Conservation (phyloP, 2,888 invertebrate species). For the Zygogramma bicolorata region DNA sequence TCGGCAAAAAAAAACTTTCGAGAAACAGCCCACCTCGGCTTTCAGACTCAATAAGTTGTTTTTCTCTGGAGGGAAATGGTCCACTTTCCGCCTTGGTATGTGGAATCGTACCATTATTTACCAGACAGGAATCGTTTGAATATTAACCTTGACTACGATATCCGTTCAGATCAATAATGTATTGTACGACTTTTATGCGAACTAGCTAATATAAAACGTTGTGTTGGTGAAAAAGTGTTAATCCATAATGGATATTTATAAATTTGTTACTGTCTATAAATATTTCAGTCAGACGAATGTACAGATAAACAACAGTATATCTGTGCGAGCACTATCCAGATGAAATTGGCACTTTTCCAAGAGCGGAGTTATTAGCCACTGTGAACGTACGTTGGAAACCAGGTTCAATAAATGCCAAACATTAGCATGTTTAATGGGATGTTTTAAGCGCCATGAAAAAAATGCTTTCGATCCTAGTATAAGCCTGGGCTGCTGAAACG, state of each 20-base stretch:
- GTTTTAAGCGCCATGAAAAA: neutral
- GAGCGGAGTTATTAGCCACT: neutral
- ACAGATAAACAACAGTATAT: neutral
- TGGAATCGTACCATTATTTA: too few species aligned
- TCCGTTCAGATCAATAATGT: too few species aligned
- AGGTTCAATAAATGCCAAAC: neutral
- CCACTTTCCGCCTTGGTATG: too few species aligned
- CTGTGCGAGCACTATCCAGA: slow-evolving; percentile 2
- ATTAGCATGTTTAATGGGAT: neutral
- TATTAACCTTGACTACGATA: too few species aligned
- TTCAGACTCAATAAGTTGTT: too few species aligned
- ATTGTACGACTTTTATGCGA: neutral
- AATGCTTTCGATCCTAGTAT: too few species aligned
- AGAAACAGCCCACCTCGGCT: too few species aligned
- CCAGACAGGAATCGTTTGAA: too few species aligned
- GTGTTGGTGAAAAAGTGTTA: neutral
- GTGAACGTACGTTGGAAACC: neutral
- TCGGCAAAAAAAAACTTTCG: too few species aligned
- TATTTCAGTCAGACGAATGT: neutral
- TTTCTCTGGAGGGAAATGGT: too few species aligned
- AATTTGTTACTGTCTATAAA: neutral
- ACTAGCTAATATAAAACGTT: neutral
- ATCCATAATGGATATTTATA: slow-evolving; percentile 7
- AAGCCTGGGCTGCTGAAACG: too few species aligned
- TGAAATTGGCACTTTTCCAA: slow-evolving; percentile 2